Base-by-base conservation (phyloP, 2,113 vertebrate genomes). In the Craseonycteris thonglongyai region DNA sequence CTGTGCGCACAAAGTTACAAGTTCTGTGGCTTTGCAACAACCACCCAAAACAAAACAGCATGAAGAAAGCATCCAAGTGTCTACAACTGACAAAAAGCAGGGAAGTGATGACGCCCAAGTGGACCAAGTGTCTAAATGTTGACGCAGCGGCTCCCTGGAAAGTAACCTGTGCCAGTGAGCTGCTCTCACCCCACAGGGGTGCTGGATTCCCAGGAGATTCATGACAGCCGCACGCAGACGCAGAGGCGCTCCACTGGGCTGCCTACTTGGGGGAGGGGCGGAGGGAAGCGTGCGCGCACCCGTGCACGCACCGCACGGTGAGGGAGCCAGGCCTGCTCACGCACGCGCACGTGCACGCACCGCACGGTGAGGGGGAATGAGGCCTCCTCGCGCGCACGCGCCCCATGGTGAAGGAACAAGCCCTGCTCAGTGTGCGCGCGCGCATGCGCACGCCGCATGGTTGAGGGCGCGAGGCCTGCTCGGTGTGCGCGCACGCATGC, bases 161-260 rank as follows among this genome's bases (percentile, higher is more conserved):
- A 97, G 96, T 97, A 93, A 97, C 92, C 97, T 96, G 96, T 96
- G 98, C 95, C 95, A 97, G 96, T 97, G 97, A 98, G 94, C 95
- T 49, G 75, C 93, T 90, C 84, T 93, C 95, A 94, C 74, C 96
- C 97, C 98, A 96, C 90, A 97, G 96, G 97, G 97, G 79, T 0
- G 19, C 86, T 75, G 92, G 97, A 97, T 93, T 97, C 98, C 93
- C 40, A 95, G 90, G 97, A 97, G 98, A 98, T 97, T 97, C 97
- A 98, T 97, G 97, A 97, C 61, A 97, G 96, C 86, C 76, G 65
- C 42, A 33, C 47, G 38, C 59, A 8, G 10, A 49, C 1, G 78
- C 87, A 56, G 93, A 97, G 94, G 74, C 94, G 75, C 42, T 85
- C 81, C 80, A 93, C 96, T 91, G 75, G 88, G 88, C 80, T 95